A percentile compares a stretch with the other conserved stretches of the same genome.
Evolutionary conservation across 2,888 invertebrate species (phyloP).

Genomic region (Escarpia spicata): DNA sequence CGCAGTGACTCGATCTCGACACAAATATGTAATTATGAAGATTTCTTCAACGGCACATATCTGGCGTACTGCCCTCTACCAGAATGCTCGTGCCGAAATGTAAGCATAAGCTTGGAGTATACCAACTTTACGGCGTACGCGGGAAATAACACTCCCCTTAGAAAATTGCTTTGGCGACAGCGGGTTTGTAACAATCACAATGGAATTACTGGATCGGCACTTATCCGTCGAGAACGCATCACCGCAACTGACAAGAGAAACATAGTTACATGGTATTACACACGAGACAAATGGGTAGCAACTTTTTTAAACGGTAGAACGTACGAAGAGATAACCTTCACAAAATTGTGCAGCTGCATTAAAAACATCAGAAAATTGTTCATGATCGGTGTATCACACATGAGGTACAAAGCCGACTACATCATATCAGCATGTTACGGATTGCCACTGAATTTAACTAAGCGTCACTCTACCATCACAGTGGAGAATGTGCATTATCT

Average conservation of each 20-base stretch:
- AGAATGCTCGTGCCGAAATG: background rate
- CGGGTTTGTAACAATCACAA: background rate
- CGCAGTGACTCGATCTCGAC: slow-evolving; percentile 8
- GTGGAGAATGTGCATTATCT: background rate
- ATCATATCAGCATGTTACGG: background rate
- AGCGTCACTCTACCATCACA: background rate
- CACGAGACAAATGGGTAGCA: background rate
- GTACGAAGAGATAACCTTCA: background rate
- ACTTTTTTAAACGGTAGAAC: background rate
- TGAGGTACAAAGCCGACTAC: background rate
- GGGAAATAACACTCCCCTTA: background rate
- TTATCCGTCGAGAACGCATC: background rate
- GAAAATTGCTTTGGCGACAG: background rate
- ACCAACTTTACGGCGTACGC: background rate
- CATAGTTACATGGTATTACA: background rate
- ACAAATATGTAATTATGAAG: background rate
- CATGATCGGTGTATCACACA: background rate
- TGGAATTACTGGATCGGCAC: background rate
- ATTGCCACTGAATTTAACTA: background rate
- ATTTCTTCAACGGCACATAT: background rate
- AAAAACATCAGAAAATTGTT: background rate
- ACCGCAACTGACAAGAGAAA: background rate
- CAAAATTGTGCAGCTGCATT: background rate
- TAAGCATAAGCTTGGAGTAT: background rate
- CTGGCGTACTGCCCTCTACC: background rate